Evolutionary conservation across 2,888 invertebrate genomes (phyloP), one percentile per base, ranked within the genome.

Genomic region (Lypha dubia): DNA sequence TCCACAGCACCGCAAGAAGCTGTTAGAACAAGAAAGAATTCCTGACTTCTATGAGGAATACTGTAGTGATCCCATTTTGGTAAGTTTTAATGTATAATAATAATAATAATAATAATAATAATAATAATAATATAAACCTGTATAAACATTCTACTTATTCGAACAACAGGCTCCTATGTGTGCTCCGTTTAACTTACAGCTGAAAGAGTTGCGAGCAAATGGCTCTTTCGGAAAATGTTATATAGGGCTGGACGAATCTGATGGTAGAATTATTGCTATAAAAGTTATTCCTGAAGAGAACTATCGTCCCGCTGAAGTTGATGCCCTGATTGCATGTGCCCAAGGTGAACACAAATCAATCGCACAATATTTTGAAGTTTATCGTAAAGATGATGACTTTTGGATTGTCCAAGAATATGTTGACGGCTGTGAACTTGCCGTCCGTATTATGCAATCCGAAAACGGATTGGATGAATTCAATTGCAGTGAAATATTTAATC

Each of bases 371-470:
- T 96, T 88, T 96, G 98, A 90, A 96, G 97, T n/a, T 94, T 96
- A 89, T 94, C 96, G 87, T 97, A 98, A 93, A 94, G 96, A 90
- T 95, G 95, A 88, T 96, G 90, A 98, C 92, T 96, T 97, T 0
- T 99, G 98, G 93, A 94, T 99, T 85, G 96, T 99, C 15, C 95
- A 97, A 91, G 99, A 99, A 91, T 93, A 97, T 86, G 93, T 98
- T 17, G 92, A 93, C 60, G 98, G 98, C 20, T 97, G 97, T 0
- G 98, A 98, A 92, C 93, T 98, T 53, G 93, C 95, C 88, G 93
- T 94, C 88, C 90, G 95, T 88, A 95, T 96, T 86, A 93, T 95
- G 1, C 93, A 94, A 63, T 58, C 71, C 8, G 82, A 86, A 28
- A 93, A 94, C 71, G 94, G 94, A 67, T 95, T 98, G 88, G 95